Percentiles rank a stretch among this genome's conserved stretches.
These are phyloP conservation scores for Sinocyclocheilus anshuiensis DNA, from an alignment of 2,113 vertebrate genomes.

Conservation along the genomic window DNA sequence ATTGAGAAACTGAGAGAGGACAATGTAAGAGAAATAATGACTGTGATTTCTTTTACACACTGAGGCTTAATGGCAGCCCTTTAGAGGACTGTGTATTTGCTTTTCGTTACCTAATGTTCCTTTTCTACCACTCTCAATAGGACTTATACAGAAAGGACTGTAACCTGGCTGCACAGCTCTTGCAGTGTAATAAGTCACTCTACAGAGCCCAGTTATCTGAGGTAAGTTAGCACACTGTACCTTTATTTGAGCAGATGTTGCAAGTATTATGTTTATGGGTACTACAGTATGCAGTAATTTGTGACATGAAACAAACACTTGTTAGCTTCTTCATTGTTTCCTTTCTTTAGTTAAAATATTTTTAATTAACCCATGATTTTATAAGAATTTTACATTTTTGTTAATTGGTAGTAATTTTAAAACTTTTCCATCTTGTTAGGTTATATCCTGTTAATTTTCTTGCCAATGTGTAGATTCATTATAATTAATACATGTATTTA, in stretches of 20 bases:
- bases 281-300: too few relatives aligned
- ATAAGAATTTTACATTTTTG: too few relatives aligned
- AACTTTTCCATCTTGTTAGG: too few relatives aligned
- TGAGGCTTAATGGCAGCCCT: background rate
- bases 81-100: background rate
- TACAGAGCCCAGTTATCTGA: constrained; percentile 90
- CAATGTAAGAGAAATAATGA: constrained; percentile 82
- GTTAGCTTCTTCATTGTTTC: too few relatives aligned
- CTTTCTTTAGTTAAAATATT: too few relatives aligned
- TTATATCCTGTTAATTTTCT: too few relatives aligned
- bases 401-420: too few relatives aligned
- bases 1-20: constrained; percentile 95
- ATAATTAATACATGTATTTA: too few relatives aligned
- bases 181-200: constrained; percentile 93
- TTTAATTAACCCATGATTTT: too few relatives aligned
- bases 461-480: too few relatives aligned
- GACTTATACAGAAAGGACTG: constrained; percentile 97
- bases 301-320: too few relatives aligned
- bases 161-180: constrained; percentile 93
- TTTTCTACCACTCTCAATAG: constrained; percentile 65
- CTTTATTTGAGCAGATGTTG: background rate
- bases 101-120: background rate
- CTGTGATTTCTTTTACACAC: background rate
- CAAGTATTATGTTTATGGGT: too few relatives aligned
- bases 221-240: constrained; percentile 72